Conservation (phyloP, 37 sponge, comb jelly and placozoan species). For the Axinella damicornis region DNA sequence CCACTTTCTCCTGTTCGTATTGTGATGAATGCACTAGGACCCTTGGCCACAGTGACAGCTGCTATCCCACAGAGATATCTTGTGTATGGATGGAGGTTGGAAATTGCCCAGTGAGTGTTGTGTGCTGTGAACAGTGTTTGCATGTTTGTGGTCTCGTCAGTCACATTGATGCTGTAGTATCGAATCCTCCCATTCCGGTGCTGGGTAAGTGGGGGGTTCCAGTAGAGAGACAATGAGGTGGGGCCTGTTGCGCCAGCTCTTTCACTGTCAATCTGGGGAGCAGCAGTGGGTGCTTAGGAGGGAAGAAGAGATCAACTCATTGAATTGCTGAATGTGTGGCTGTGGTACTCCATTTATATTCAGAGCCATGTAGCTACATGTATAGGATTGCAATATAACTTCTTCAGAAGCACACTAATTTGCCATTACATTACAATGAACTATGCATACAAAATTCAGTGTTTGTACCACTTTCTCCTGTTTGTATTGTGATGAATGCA, state of each 20-base stretch:
- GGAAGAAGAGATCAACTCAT: too few species aligned
- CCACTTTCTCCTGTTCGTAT: neutral
- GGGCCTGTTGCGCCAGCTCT: neutral
- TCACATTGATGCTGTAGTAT: neutral
- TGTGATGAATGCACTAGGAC: conserved; percentile 18
- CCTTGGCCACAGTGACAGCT: conserved; percentile 20
- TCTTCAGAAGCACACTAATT: too few species aligned
- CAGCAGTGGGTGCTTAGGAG: conserved; percentile 8
- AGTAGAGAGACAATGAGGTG: conserved; percentile 4
- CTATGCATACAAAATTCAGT: too few species aligned
- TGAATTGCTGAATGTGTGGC: too few species aligned
- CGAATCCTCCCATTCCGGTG: conserved; percentile 2
- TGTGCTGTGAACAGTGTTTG: too few species aligned
- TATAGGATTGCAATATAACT: too few species aligned
- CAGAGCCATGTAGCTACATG: too few species aligned
- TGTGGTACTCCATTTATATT: too few species aligned
- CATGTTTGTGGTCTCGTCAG: conserved; percentile 9
- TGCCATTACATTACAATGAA: too few species aligned
- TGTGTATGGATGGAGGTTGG: conserved; percentile 7
- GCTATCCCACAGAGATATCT: conserved; percentile 15
- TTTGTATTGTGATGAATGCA: neutral
- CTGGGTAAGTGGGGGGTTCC: conserved; percentile 12
- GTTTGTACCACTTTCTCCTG: neutral
- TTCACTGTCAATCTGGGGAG: conserved; percentile 2
- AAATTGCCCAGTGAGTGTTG: too few species aligned